Evolutionary conservation across 1,140 invertebrate species (phyloP).

Genomic region (Limonius californicus): DNA sequence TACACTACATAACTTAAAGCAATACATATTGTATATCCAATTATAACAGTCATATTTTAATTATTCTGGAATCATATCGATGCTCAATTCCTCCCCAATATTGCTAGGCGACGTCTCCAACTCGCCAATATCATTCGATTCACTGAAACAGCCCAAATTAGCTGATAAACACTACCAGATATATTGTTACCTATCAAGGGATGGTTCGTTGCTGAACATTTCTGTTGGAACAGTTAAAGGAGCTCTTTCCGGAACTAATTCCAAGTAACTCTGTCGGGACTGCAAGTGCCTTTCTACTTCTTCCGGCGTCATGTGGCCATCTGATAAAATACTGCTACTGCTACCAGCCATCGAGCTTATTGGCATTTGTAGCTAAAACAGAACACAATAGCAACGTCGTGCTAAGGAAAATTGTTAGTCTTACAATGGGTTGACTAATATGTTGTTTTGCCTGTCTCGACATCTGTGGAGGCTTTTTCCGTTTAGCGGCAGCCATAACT

Average conservation of each 20-base stretch:
- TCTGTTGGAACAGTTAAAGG: slow-evolving; percentile 85
- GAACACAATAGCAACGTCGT: background rate
- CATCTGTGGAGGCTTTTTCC: slow-evolving; percentile 47
- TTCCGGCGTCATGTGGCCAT: slow-evolving; percentile 85
- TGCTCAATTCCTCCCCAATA: slow-evolving; percentile 63
- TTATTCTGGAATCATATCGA: slow-evolving; percentile 54
- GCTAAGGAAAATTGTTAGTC: no score
- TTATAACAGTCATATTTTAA: no score
- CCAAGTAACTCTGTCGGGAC: slow-evolving; percentile 75
- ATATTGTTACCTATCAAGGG: slow-evolving; percentile 64
- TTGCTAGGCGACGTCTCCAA: slow-evolving; percentile 73
- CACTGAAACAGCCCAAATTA: slow-evolving; percentile 57
- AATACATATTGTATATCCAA: no score
- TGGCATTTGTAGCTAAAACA: slow-evolving; percentile 42
- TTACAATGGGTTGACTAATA: slow-evolving; percentile 41
- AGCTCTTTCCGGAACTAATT: slow-evolving; percentile 78
- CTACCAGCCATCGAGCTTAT: slow-evolving; percentile 37
- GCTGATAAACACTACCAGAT: slow-evolving; percentile 7
- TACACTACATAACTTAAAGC: no score
- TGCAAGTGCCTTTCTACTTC: slow-evolving; percentile 88
- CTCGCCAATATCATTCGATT: slow-evolving; percentile 73
- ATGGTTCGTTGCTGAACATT: slow-evolving; percentile 90
- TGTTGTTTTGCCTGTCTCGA: slow-evolving; percentile 44
- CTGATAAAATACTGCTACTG: slow-evolving; percentile 50
- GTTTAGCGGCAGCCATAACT: slow-evolving; percentile 41